Conservation (phyloP, 2,888 invertebrate genomes). For the Chironomus riparius region DNA sequence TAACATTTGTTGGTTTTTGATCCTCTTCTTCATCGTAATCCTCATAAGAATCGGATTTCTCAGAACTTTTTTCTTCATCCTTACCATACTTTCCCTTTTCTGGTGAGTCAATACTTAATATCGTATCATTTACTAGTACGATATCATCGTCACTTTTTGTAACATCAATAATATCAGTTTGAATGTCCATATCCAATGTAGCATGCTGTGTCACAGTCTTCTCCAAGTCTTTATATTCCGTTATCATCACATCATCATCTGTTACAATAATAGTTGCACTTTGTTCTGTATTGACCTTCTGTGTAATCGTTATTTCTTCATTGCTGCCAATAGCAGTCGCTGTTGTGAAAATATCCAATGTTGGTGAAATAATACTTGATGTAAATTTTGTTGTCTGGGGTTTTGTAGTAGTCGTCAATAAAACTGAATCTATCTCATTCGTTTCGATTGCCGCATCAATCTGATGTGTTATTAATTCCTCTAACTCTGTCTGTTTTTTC, state of each 20-base stretch:
- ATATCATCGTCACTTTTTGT: not conserved
- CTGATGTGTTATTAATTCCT: not conserved
- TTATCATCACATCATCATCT: not conserved
- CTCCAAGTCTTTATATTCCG: conserved; percentile 19
- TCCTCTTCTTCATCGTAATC: not conserved
- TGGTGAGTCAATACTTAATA: not conserved
- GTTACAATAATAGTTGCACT: not conserved
- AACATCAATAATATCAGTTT: too few relatives aligned
- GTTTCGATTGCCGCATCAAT: conserved; percentile 7
- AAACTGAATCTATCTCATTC: conserved; percentile 17
- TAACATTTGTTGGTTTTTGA: not conserved
- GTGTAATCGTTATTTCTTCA: not conserved
- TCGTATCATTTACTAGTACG: not conserved
- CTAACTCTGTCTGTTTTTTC: conserved; percentile 30
- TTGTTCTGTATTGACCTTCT: not conserved
- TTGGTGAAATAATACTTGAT: not conserved
- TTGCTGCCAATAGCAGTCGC: not conserved
- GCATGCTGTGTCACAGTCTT: conserved; percentile 15
- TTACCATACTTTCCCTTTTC: not conserved
- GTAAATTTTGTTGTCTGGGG: not conserved
- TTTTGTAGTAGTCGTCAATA: not conserved
- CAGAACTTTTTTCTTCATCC: not conserved
- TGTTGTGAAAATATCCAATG: not conserved
- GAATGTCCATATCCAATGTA: not conserved
- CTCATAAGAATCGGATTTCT: not conserved